Base-by-base conservation (phyloP, 2,888 invertebrate genomes). In the Drosophila formosana region DNA sequence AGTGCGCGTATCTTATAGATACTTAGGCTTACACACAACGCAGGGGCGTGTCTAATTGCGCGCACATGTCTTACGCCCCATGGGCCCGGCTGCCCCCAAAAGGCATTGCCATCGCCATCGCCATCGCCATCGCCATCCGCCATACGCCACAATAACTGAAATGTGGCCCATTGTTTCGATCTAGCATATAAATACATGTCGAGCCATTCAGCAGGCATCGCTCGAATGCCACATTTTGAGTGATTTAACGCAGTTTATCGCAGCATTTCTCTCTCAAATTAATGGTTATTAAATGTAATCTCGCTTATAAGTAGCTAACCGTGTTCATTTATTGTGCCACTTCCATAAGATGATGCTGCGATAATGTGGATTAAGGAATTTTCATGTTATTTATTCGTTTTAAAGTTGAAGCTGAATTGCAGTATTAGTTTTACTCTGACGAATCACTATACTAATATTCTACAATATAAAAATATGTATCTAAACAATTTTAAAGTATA, bases 21-120 rank as follows among this genome's bases (percentile, higher is more conserved):
- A 77, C 78, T 85, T 82, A 75, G 74, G 67, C 78, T 77, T 78
- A 77, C 58, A 66, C 37, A 63, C 60, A 51, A 58, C 26, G 28
- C 46, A 49, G 69, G 66, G 82, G 80, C 82, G 83, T 83, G 80
- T 85, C 86, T 85, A 83, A 85, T 83, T 85, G 86, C 70, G 75
- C 82, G 82, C 82, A 82, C 82, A 82, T 82, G 82, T 82, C 85
- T 78, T 71, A 77, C 80, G 80, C 78, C 78, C 72, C 84, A 81
- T 53, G 49, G 63, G 52, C 25, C 62, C 63, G 30, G 47, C 13
- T 18, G n/a, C 37, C 4, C 26, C 13, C 52, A 8, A 26, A 47
- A 37, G 52, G 30, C 32, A 56, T 45, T 51, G 58, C 45, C 26
- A 52, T 18, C 18, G 18, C 18, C 18, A 18, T 18, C 18, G 18